Conservation (phyloP, 2,888 invertebrate species). For the Luperina testacea region DNA sequence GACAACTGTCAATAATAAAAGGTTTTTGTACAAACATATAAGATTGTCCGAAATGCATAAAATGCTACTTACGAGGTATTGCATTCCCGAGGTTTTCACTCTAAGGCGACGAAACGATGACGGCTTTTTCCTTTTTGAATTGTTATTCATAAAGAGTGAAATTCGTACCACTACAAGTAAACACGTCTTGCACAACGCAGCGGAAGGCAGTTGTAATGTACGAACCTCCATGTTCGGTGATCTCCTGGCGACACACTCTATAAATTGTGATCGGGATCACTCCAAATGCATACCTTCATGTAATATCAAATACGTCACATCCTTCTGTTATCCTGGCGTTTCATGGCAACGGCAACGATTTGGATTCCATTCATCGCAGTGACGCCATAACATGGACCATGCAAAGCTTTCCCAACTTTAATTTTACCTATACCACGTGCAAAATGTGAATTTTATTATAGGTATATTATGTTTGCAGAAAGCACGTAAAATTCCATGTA, state of each 20-base stretch:
- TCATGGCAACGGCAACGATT: conserved; percentile 4
- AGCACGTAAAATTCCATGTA: too few species aligned
- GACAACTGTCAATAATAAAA: too few species aligned
- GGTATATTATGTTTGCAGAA: neutral
- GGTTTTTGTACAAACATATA: too few species aligned
- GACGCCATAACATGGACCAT: neutral
- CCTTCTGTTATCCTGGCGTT: neutral
- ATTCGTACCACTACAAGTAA: neutral
- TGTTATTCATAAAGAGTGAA: neutral
- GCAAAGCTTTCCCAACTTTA: neutral
- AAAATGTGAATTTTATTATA: neutral
- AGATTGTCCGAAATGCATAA: too few species aligned
- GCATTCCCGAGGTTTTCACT: too few species aligned
- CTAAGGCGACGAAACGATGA: too few species aligned
- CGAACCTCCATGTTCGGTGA: neutral
- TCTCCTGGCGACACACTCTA: neutral
- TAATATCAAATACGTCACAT: neutral
- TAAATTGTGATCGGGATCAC: neutral
- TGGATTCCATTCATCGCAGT: neutral
- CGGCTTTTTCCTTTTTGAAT: too few species aligned
- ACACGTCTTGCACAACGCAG: neutral
- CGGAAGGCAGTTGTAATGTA: neutral
- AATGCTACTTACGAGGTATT: too few species aligned
- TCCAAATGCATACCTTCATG: neutral
- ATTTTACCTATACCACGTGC: neutral